phyloP scores from a whole-genome alignment of 1,140 invertebrate genomes.

The fruit fly (Drosophila melanogaster) region Release_6_plus_ISO1_MT NT_033777.3:11469001-11469500 shows the following conservation, averaged over 20 bases:
- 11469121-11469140: conserved; percentile 15
- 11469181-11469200: conserved; percentile 53
- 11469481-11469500: conserved; percentile 3
- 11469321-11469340: conserved; percentile 44
- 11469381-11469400: too few relatives aligned
- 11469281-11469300: not conserved
- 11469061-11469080: conserved; percentile 16
- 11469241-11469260: conserved; percentile 81
- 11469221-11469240: conserved; percentile 42
- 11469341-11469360: conserved; percentile 54
- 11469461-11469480: conserved; percentile 26
- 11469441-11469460: conserved; percentile 76
- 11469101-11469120: conserved; percentile 61
- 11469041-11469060: not conserved
- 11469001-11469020: not conserved
- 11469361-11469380: conserved; percentile 25
- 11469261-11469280: conserved; percentile 62
- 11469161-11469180: conserved; percentile 73
- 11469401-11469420: not conserved
- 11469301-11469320: conserved; percentile 2
- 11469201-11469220: conserved; percentile 71
- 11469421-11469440: conserved; percentile 43
- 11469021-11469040: too few relatives aligned
- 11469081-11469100: conserved; percentile 45
- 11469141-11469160: conserved; percentile 32